Base-by-base conservation (phyloP, 2,888 invertebrate species). In the Watsonalla binaria region DNA sequence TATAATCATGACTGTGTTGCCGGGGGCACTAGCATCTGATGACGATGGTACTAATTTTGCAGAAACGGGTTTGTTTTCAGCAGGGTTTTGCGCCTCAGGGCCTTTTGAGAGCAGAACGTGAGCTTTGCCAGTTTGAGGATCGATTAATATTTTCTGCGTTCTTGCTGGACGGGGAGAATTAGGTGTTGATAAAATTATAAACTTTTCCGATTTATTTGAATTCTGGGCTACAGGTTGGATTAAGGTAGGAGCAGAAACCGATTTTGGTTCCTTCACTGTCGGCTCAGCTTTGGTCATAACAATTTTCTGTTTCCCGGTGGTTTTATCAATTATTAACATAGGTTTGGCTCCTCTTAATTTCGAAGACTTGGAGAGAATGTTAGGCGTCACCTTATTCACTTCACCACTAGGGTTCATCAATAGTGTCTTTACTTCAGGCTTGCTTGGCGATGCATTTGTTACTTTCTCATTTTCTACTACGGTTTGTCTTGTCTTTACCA, bases 1-100 rank as follows among this genome's bases (percentile, higher is more conserved):
- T 51, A 93, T 92, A 46, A 93, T 92, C 93, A 93, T 93, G 34
- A 93, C 92, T 53, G 93, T 93, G 65, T 92, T 87, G 7, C 86
- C 86, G n/a, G 87, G 73, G 0, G 86, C 73, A 53, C 64, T 77
- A 8, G 80, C 63, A 34, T 87, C 86, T 0, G 82, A 67, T 8
- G 81, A 74, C 5, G 86, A 73, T 2, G 84, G 78, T 59, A 87
- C 73, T 45, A 90, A 68, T 65, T 88, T 89, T 0, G 90, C 90
- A 46, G 86, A 82, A 60, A 90, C 78, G 51, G 85, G 74, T 71
- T 87, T 83, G 65, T 78, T 84, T 46, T 85, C 83, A 50, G 76
- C 55, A 9, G 72, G 55, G 51, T 55, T 68, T 2, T 77, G 63
- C 2, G 74, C 55, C 6, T 86, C 87, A 6, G 79, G 62, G 11